phyloP scores from a whole-genome alignment of 2,888 invertebrate genomes.

The Bugula neritina region DNA sequence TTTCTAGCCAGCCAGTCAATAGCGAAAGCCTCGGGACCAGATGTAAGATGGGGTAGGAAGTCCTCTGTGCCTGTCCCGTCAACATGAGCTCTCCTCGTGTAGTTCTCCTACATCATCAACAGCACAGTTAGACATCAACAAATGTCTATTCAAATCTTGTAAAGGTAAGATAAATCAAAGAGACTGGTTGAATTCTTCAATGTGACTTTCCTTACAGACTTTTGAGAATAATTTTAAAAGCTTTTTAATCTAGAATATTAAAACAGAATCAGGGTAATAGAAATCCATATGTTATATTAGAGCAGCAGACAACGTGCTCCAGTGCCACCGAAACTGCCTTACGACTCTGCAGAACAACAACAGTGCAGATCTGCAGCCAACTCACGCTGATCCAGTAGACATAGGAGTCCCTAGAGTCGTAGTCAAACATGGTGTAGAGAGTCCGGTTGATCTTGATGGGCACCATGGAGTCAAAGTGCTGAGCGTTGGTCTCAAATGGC shows the following conservation, averaged over 20 bases:
- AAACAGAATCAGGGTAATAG: no score
- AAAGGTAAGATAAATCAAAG: background rate
- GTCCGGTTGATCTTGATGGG: constrained; percentile 54
- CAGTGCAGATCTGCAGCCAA: no score
- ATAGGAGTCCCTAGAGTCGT: constrained; percentile 75
- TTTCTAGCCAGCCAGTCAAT: constrained; percentile 96
- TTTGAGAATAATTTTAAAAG: no score
- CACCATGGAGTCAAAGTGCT: constrained; percentile 38
- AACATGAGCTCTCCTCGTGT: constrained; percentile 8
- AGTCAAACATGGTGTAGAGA: constrained; percentile 80
- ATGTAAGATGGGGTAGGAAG: constrained; percentile 17
- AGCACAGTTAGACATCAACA: no score
- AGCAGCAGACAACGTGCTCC: no score
- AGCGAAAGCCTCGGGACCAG: constrained; percentile 78
- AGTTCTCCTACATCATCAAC: constrained; percentile 18
- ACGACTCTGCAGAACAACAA: no score
- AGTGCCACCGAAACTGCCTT: no score
- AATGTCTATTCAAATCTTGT: no score
- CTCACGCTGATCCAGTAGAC: constrained; percentile 62
- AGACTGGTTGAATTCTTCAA: background rate
- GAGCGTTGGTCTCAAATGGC: constrained; percentile 33
- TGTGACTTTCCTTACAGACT: no score
- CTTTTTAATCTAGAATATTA: no score
- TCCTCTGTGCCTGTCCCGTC: constrained; percentile 16
- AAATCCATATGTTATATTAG: no score